Percentiles rank a stretch among this genome's conserved stretches.
phyloP scores from a whole-genome alignment of 2,888 invertebrate species.

The Syrphus vitripennis region DNA sequence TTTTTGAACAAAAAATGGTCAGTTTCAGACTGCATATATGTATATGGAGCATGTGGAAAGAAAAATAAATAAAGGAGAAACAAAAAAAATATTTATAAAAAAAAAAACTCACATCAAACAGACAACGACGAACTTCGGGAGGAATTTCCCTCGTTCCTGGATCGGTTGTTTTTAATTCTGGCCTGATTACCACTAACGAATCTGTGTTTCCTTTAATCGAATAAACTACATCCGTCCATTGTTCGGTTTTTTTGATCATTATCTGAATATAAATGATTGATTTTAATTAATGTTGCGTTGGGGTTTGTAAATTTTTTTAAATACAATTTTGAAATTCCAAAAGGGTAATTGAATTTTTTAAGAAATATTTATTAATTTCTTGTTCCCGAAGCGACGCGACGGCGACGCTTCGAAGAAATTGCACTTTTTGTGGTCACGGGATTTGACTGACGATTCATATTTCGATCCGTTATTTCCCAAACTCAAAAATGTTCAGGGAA shows the following conservation, averaged over 20 bases:
- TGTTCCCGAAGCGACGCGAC: too few relatives aligned
- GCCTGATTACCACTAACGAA: slow-evolving; percentile 76
- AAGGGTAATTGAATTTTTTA: too few relatives aligned
- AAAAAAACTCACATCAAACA: slow-evolving; percentile 73
- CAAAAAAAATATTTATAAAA: not conserved
- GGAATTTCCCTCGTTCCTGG: slow-evolving; percentile 73
- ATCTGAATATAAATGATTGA: slow-evolving; percentile 70
- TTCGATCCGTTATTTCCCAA: too few relatives aligned
- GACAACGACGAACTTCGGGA: slow-evolving; percentile 76
- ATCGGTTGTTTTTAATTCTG: slow-evolving; percentile 77
- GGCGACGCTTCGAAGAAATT: too few relatives aligned
- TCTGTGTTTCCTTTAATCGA: slow-evolving; percentile 76
- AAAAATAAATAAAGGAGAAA: not conserved
- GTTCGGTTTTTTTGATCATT: slow-evolving; percentile 76
- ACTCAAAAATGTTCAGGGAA: too few relatives aligned
- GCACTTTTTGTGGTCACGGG: too few relatives aligned
- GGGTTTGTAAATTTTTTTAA: too few relatives aligned
- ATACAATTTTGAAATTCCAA: not conserved
- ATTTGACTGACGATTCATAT: too few relatives aligned
- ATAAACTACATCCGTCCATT: slow-evolving; percentile 73
- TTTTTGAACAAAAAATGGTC: slow-evolving; percentile 64
- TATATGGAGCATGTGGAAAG: not conserved
- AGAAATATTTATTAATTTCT: too few relatives aligned
- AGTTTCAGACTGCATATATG: slow-evolving; percentile 67
- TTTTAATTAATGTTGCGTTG: not conserved